Conservation (phyloP, 2,113 vertebrate genomes). For the Pimephales promelas region DNA sequence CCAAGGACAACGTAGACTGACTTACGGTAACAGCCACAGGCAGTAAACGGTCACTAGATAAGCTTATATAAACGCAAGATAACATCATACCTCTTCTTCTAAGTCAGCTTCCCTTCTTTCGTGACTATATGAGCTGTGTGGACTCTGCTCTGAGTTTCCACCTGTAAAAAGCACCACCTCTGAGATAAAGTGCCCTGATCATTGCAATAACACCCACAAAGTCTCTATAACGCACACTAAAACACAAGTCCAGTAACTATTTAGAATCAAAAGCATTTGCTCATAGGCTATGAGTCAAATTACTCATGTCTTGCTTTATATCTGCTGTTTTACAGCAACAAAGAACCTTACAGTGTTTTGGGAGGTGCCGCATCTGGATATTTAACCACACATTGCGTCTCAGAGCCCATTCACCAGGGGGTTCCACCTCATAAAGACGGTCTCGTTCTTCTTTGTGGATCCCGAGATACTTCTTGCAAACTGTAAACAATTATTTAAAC, state of each 20-base stretch:
- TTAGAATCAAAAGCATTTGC: background rate
- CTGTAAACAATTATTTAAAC: conserved; percentile 68
- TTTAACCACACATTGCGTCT: conserved; percentile 88
- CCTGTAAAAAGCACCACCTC: conserved; percentile 28
- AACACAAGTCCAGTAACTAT: conserved; percentile 5
- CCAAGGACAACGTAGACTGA: background rate
- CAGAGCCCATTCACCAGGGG: conserved; percentile 85
- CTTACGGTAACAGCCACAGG: conserved; percentile 3
- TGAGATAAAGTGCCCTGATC: conserved; percentile 5
- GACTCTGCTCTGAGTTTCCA: conserved; percentile 24
- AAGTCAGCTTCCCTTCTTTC: conserved; percentile 8
- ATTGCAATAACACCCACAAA: background rate
- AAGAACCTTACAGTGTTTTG: conserved; percentile 57
- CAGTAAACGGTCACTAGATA: conserved; percentile 1
- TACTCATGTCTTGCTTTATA: background rate
- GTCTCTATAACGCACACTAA: background rate
- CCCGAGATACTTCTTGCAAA: conserved; percentile 83
- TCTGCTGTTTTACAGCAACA: background rate
- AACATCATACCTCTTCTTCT: background rate
- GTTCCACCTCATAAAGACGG: conserved; percentile 87
- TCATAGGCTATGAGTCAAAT: background rate
- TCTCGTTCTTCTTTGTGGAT: conserved; percentile 71
- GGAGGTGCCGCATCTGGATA: conserved; percentile 74
- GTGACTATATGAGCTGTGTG: background rate
- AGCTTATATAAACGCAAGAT: background rate